Evolutionary conservation across 2,113 vertebrate genomes (phyloP).

Genomic region (Cyprinus carpio): DNA sequence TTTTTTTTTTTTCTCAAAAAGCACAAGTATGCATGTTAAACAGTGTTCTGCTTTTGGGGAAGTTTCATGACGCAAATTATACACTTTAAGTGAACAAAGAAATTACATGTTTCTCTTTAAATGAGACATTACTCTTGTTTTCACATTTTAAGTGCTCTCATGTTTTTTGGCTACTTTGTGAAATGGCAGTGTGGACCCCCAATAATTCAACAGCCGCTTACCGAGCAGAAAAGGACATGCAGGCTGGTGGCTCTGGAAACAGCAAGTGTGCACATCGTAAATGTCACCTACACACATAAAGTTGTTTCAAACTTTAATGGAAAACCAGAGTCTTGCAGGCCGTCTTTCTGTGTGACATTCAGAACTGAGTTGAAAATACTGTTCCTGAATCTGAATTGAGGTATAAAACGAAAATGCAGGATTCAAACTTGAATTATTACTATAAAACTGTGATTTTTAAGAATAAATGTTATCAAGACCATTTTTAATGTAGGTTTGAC

Average conservation of each 20-base stretch:
- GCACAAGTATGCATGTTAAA: neutral
- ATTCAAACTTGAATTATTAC: neutral
- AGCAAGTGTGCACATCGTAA: conserved; percentile 71
- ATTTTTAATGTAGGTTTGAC: neutral
- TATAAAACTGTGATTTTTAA: no score
- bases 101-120: neutral
- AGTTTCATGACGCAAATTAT: neutral
- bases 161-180: neutral
- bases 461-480: no score
- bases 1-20: neutral
- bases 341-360: neutral
- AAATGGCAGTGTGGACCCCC: neutral
- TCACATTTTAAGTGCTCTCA: neutral
- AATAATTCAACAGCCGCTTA: neutral
- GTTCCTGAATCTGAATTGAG: neutral
- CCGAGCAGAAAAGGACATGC: conserved; percentile 26
- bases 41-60: neutral
- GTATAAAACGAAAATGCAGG: neutral
- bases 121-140: neutral
- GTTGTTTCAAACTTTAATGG: conserved; percentile 16
- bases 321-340: neutral
- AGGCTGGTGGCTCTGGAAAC: conserved; percentile 16
- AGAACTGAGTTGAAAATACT: neutral
- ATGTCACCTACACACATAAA: conserved; percentile 65
- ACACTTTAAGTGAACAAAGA: neutral